Evolutionary conservation across 2,888 invertebrate genomes (phyloP), one percentile per base, ranked within the genome.

Genomic region (Ecdyonurus torrentis): DNA sequence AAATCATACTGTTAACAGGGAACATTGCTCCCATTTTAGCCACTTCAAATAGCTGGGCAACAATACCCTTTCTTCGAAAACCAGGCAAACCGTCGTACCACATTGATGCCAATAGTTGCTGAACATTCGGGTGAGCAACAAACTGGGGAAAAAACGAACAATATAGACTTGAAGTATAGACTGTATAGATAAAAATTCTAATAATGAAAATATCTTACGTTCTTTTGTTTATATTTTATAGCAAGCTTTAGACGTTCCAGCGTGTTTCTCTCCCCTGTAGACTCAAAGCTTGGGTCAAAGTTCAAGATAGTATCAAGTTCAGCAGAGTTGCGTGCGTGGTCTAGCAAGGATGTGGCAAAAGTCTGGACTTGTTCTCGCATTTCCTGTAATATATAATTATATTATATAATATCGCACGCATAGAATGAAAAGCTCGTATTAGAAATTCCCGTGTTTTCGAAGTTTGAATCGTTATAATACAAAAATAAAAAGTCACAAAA

Each of bases 1-100:
- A 97, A 67, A 92, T 86, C 25, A 91, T 79, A 69, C 94, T 92
- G 75, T 96, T 91, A 18, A 97, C 78, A 0, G 98, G 97, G 73
- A 97, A 98, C 83, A 94, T 88, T 58, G 89, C 82, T 0, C 92
- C 93, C 37, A 97, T 80, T 73, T 89, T 86, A 3, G 87, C 81
- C 5, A 95, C 90, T 74, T 96, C 90, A 59, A 92, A 70, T 61
- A 90, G 81, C 75, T 97, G 96, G 59, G 90, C 86, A 1, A 91
- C 78, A 78, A 93, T 89, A 73, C 88, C 91, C 77, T 93, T 89
- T 68, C 97, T 81, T 63, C 96, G 85, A 76, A 98, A 98, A 1
- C 97, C 96, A 0, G 97, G 97, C 18, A 98, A 78, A 18, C 98
- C 97, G 73, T 97, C 96, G 76, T 97, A 98, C 98, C 98, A 98